A percentile compares a stretch with the other conserved stretches of the same genome.
These are phyloP conservation scores for Euura lappo DNA, from an alignment of 1,140 invertebrate species.

Conservation along the genomic window DNA sequence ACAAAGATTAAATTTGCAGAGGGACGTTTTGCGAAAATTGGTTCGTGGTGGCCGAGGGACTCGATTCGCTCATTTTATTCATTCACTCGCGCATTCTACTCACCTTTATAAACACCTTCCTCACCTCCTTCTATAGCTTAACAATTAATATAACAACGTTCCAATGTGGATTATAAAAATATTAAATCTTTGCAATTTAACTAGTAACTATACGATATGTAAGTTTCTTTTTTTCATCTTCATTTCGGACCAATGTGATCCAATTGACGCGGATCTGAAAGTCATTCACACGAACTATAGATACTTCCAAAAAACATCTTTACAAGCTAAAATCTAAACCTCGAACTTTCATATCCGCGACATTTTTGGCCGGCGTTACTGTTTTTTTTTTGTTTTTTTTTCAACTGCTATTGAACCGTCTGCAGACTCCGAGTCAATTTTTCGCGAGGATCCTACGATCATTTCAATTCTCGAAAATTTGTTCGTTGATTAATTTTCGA, in stretches of 20 bases:
- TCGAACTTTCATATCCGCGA: slow-evolving; percentile 20
- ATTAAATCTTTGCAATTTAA: slow-evolving; percentile 55
- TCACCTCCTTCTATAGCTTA: slow-evolving; percentile 37
- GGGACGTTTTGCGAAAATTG: no score
- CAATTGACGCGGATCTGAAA: slow-evolving; percentile 38
- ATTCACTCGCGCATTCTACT: no score
- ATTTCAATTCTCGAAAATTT: no score
- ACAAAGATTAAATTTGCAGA: no score
- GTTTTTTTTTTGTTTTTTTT: slow-evolving; percentile 23
- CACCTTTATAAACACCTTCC: no score
- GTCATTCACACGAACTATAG: neutral
- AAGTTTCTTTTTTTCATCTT: slow-evolving; percentile 24
- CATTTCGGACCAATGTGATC: slow-evolving; percentile 60
- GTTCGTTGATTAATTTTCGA: no score
- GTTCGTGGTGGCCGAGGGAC: no score
- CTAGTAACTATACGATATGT: slow-evolving; percentile 32
- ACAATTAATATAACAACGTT: slow-evolving; percentile 61
- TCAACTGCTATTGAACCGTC: no score
- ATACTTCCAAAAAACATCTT: slow-evolving; percentile 21
- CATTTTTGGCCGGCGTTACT: slow-evolving; percentile 45
- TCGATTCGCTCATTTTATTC: no score
- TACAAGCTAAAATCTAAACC: no score
- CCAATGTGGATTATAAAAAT: slow-evolving; percentile 65
- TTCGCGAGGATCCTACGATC: no score
- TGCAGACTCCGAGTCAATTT: no score